These are phyloP conservation scores for Nyctibius grandis DNA, from an alignment of 2,797 vertebrate genomes.

Conservation along the genomic window DNA sequence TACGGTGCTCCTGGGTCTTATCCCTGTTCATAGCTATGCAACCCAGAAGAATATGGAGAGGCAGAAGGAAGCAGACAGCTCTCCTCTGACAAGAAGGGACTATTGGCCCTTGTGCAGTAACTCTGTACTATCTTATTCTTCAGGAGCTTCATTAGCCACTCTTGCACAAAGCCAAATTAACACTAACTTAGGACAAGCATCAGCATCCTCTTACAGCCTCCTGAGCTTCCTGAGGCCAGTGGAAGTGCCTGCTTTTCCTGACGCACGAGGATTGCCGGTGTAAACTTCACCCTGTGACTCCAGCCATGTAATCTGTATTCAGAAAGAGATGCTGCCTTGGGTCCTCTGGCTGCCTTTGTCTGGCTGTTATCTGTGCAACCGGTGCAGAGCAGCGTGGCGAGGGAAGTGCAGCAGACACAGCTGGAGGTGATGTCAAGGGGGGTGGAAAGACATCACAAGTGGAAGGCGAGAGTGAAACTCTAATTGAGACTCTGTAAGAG, in stretches of 20 bases:
- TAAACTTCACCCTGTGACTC: neutral
- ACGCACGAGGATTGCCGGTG: neutral
- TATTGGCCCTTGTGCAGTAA: neutral
- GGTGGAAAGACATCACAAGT: neutral
- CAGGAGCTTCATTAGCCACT: neutral
- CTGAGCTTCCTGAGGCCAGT: neutral
- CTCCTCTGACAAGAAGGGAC: neutral
- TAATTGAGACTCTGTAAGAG: neutral
- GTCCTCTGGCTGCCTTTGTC: neutral
- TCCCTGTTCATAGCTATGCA: neutral
- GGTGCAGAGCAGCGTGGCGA: neutral
- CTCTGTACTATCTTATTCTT: neutral
- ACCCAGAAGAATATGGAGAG: neutral
- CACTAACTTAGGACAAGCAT: neutral
- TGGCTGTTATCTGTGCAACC: neutral
- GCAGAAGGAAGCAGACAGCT: neutral
- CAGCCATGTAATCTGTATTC: neutral
- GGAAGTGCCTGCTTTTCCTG: neutral
- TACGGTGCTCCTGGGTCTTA: neutral
- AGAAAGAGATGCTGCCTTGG: neutral
- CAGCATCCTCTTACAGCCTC: neutral
- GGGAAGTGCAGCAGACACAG: slow-evolving; percentile 40
- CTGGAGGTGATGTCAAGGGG: neutral
- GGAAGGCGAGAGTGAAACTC: slow-evolving; percentile 7
- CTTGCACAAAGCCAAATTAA: neutral